Conservation (phyloP, 1,140 invertebrate species). For the Vanessa tameamea region DNA sequence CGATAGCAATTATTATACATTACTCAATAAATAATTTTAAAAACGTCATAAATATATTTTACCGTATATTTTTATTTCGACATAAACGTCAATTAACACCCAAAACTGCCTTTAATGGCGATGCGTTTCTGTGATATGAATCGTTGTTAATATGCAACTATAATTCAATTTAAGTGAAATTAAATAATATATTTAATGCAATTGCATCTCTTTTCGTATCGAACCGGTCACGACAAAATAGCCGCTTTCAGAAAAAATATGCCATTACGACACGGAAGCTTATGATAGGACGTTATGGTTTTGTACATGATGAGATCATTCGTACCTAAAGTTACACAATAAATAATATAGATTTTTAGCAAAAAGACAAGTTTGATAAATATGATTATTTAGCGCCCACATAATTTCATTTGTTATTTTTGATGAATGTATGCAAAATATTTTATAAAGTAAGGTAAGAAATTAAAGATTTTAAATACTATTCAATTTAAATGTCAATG, state of each 20-base stretch:
- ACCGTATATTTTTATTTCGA: neutral
- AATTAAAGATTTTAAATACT: too few relatives aligned
- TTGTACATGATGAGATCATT: neutral
- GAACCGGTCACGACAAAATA: constrained; percentile 6
- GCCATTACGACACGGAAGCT: neutral
- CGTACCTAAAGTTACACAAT: neutral
- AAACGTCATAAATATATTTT: too few relatives aligned
- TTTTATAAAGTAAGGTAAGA: too few relatives aligned
- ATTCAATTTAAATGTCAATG: too few relatives aligned
- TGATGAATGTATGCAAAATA: neutral
- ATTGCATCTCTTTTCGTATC: constrained; percentile 7
- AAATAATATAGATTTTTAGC: neutral
- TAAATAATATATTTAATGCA: constrained; percentile 6
- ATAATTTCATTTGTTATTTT: neutral
- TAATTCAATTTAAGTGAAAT: neutral
- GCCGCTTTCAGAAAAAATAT: constrained; percentile 14
- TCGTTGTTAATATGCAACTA: neutral
- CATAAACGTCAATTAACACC: constrained; percentile 1
- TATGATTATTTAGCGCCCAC: neutral
- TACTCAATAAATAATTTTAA: too few relatives aligned
- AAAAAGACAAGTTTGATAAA: neutral
- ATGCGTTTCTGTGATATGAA: neutral
- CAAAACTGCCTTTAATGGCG: neutral
- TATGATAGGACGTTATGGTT: neutral
- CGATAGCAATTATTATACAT: too few relatives aligned